Percentiles rank a stretch among this genome's conserved stretches.
Conservation (phyloP, 2,888 invertebrate genomes). For the Aporophyla lueneburgensis region DNA sequence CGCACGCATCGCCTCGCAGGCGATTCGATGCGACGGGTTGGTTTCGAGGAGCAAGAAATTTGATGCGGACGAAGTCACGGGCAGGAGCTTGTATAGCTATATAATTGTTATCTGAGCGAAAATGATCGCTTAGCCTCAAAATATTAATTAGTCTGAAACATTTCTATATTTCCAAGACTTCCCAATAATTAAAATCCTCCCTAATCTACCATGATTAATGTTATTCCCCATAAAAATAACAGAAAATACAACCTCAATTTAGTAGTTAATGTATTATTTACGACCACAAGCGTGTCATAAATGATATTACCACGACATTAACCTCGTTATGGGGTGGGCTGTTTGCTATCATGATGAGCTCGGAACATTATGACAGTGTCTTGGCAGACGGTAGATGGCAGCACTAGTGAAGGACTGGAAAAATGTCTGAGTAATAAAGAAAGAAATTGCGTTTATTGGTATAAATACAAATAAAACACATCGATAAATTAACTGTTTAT, state of each 20-base stretch:
- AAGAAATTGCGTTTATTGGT: not conserved
- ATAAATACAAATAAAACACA: not conserved
- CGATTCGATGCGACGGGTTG: too few species aligned
- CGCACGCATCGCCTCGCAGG: too few species aligned
- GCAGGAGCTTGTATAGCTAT: too few species aligned
- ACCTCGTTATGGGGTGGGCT: constrained; percentile 50
- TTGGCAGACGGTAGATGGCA: not conserved
- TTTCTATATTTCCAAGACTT: not conserved
- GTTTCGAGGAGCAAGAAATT: too few species aligned
- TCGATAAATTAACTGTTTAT: too few species aligned
- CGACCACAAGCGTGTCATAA: constrained; percentile 48
- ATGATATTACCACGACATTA: constrained; percentile 62
- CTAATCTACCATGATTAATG: constrained; percentile 41
- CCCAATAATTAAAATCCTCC: constrained; percentile 17
- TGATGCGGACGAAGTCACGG: too few species aligned
- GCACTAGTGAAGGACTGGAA: not conserved
- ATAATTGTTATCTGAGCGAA: not conserved
- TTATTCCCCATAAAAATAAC: constrained; percentile 39
- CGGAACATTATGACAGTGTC: constrained; percentile 20
- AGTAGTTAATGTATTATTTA: constrained; percentile 56
- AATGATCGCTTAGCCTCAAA: not conserved
- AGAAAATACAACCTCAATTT: constrained; percentile 51
- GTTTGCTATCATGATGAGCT: constrained; percentile 51
- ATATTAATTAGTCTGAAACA: not conserved
- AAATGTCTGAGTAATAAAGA: not conserved